These are phyloP conservation scores for Calosoma granatense DNA, from an alignment of 1,140 invertebrate genomes.

Conservation along the genomic window DNA sequence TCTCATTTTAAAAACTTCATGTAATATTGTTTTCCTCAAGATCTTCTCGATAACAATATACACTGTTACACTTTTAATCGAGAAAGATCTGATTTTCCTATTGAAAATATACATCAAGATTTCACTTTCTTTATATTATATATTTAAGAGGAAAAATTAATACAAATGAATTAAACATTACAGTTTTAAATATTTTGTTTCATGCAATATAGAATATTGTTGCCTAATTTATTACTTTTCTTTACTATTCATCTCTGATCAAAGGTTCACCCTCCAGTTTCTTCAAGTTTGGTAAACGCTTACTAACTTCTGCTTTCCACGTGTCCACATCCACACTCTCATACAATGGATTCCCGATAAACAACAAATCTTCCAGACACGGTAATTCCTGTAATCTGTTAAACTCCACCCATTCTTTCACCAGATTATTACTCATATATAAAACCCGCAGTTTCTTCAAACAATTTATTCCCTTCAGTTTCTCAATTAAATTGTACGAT, in stretches of 20 bases:
- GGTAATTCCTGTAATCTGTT: conserved; percentile 58
- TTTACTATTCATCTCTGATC: conserved; percentile 52
- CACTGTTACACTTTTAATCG: too few relatives aligned
- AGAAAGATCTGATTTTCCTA: too few relatives aligned
- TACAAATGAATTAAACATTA: too few relatives aligned
- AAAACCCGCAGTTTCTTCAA: conserved; percentile 74
- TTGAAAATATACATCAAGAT: too few relatives aligned
- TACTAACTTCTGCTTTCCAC: conserved; percentile 62
- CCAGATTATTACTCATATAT: conserved; percentile 80
- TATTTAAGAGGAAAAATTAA: too few relatives aligned
- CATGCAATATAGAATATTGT: too few relatives aligned
- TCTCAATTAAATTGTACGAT: conserved; percentile 90
- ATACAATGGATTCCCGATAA: conserved; percentile 75
- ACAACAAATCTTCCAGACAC: conserved; percentile 61
- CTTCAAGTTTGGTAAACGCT: conserved; percentile 67
- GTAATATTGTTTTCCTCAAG: too few relatives aligned
- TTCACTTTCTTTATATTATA: too few relatives aligned
- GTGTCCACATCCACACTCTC: conserved; percentile 60
- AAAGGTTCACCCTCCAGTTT: conserved; percentile 76
- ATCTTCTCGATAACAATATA: too few relatives aligned
- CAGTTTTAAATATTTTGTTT: too few relatives aligned
- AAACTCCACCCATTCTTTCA: conserved; percentile 85
- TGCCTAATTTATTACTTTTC: too few relatives aligned
- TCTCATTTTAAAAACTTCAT: too few relatives aligned
- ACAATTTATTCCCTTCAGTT: conserved; percentile 75